Percentiles rank a stretch among this genome's conserved stretches.
These are phyloP conservation scores for Ormyrus thymus DNA, from an alignment of 2,888 invertebrate genomes.

Conservation along the genomic window DNA sequence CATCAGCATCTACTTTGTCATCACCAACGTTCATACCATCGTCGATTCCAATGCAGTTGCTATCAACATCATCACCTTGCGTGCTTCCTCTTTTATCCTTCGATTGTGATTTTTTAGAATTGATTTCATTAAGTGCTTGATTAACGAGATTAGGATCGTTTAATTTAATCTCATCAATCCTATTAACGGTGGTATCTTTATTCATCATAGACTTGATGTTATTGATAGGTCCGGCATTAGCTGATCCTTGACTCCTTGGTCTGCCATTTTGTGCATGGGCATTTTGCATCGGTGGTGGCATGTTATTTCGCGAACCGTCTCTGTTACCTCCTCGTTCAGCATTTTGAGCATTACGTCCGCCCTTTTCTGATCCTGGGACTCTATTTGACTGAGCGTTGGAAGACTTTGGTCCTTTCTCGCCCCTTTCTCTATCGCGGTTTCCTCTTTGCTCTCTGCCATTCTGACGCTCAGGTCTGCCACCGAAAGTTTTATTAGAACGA, in stretches of 20 bases:
- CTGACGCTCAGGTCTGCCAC: constrained; percentile 60
- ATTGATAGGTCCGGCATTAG: constrained; percentile 63
- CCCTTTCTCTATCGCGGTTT: constrained; percentile 49
- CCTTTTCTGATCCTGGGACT: constrained; percentile 43
- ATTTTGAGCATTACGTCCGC: constrained; percentile 61
- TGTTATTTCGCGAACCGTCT: constrained; percentile 62
- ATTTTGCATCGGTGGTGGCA: constrained; percentile 68
- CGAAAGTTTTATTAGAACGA: constrained; percentile 66
- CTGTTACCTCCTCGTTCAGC: constrained; percentile 60
- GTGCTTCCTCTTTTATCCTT: constrained; percentile 71
- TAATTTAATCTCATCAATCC: constrained; percentile 77
- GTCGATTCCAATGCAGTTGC: constrained; percentile 74
- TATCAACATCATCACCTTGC: constrained; percentile 77
- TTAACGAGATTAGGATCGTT: constrained; percentile 77
- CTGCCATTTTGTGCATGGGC: constrained; percentile 68
- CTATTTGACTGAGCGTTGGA: constrained; percentile 56
- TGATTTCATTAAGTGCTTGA: constrained; percentile 76
- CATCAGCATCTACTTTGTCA: constrained; percentile 78
- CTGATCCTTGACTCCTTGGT: constrained; percentile 67
- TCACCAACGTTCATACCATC: constrained; percentile 70
- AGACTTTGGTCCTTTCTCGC: constrained; percentile 68
- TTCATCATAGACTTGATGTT: constrained; percentile 59
- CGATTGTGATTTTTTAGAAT: constrained; percentile 65
- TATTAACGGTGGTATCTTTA: constrained; percentile 75
- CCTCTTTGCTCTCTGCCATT: constrained; percentile 40